Base-by-base conservation (phyloP, 2,797 vertebrate species). In the Otolemur crassicaudatus region DNA sequence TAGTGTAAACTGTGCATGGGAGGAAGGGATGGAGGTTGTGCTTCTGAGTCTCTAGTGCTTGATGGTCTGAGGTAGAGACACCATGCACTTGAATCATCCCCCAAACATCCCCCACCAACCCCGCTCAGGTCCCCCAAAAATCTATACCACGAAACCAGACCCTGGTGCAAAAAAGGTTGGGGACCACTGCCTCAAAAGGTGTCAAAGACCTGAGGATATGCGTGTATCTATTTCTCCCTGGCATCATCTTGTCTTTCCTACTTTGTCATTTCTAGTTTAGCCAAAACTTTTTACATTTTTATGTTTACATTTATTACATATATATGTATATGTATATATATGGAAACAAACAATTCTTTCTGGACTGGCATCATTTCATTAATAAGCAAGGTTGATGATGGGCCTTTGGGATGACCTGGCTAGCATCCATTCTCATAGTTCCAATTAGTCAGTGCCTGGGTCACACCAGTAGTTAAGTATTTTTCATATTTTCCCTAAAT, bases 291-390 rank as follows among this genome's bases (percentile, higher is more conserved):
- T 88, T 56, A 75, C 31, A 20, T 61, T 81, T 79, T 65, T 61
- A 40, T 43, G 29, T 86, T 93, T 73, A 63, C 0, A 34, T 37
- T 73, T 77, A 77, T 37, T 84, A 14, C 13, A 49, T 49, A 49
- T 49, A 49, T 49, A 49, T 49, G 13, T 49, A 49, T 49, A 49
- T 49, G 13, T 3, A 49, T 3, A 46, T 46, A 46, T 46, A 46
- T 72, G 9, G 63, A 84, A 89, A 80, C 11, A 89, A 94, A 77
- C 3, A 31, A 40, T 90, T 95, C 37, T 89, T 89, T 89, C 29
- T 94, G 27, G 27, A 31, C 22, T 79, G 67, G 14, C 40, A 61
- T 63, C 11, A 16, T 56, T 37, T 75, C 31, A 63, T 75, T 84
- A 82, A 53, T 72, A 72, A 91, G 31, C 63, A 82, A 83, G 22